phyloP scores from a whole-genome alignment of 1,140 invertebrate genomes.

The Nautilus pompilius region DNA sequence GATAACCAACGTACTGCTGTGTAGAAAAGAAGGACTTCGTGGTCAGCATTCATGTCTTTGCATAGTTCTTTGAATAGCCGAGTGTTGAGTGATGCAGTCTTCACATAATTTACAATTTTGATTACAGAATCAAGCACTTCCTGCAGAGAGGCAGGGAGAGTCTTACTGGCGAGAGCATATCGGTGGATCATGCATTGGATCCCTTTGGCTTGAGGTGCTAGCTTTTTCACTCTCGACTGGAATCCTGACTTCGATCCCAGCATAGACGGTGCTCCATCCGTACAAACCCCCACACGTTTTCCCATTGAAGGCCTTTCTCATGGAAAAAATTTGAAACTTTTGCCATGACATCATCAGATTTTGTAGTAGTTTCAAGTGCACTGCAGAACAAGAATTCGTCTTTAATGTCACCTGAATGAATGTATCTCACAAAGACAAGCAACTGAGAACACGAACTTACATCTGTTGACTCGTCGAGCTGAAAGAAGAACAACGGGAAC shows the following conservation, averaged over 20 bases:
- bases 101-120: neutral
- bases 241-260: neutral
- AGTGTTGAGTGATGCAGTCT: neutral
- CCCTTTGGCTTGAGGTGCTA: neutral
- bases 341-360: neutral
- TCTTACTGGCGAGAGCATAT: constrained; percentile 7
- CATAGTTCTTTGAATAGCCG: constrained; percentile 1
- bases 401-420: constrained; percentile 1
- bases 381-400: constrained; percentile 2
- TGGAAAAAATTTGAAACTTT: constrained; percentile 2
- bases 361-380: constrained; percentile 1
- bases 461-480: neutral
- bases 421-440: constrained; percentile 2
- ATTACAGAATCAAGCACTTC: constrained; percentile 6
- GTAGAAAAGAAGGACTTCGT: constrained; percentile 2
- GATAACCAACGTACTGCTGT: neutral
- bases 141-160: constrained; percentile 3
- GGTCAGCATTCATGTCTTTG: neutral
- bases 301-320: neutral
- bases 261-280: neutral
- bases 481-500: neutral
- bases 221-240: constrained; percentile 3
- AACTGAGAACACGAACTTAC: constrained; percentile 1
- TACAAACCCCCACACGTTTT: neutral
- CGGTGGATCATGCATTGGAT: constrained; percentile 13